Evolutionary conservation across 2,888 invertebrate genomes (phyloP).

Genomic region (Metopia argyrocephala): DNA sequence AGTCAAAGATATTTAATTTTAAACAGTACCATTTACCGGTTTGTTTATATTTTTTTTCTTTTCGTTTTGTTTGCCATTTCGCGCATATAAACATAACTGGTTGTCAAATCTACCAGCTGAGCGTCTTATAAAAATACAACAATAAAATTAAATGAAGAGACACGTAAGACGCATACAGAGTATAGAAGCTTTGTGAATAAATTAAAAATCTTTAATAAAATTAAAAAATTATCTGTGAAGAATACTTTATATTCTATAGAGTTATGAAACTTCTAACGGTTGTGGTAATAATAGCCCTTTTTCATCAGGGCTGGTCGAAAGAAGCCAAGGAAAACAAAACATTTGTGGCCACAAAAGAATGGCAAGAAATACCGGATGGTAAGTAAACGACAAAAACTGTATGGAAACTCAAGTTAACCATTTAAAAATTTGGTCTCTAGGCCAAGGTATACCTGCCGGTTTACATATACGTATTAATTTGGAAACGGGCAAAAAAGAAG

Average conservation of each 20-base stretch:
- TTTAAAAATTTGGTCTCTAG: too few relatives aligned
- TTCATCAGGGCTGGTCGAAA: constrained; percentile 14
- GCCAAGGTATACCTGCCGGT: constrained; percentile 85
- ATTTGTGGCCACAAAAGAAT: constrained; percentile 82
- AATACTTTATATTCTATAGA: background rate
- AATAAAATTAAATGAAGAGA: constrained; percentile 29
- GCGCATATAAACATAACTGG: too few relatives aligned
- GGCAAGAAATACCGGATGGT: constrained; percentile 84
- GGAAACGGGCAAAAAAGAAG: constrained; percentile 86
- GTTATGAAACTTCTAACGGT: constrained; percentile 49
- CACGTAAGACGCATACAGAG: constrained; percentile 32
- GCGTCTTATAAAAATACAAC: too few relatives aligned
- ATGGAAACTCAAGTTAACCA: background rate
- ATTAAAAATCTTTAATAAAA: constrained; percentile 6
- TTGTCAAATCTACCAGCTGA: too few relatives aligned
- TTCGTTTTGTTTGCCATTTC: too few relatives aligned
- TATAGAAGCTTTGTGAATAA: background rate
- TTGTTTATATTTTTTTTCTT: too few relatives aligned
- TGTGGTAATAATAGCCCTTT: constrained; percentile 7
- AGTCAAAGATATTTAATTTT: too few relatives aligned
- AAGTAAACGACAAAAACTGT: constrained; percentile 50
- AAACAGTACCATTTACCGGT: too few relatives aligned
- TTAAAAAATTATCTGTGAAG: constrained; percentile 36
- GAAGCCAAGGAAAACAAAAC: constrained; percentile 72
- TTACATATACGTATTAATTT: constrained; percentile 87